Conservation (phyloP, 2,113 vertebrate species). For the Guaruba guarouba region DNA sequence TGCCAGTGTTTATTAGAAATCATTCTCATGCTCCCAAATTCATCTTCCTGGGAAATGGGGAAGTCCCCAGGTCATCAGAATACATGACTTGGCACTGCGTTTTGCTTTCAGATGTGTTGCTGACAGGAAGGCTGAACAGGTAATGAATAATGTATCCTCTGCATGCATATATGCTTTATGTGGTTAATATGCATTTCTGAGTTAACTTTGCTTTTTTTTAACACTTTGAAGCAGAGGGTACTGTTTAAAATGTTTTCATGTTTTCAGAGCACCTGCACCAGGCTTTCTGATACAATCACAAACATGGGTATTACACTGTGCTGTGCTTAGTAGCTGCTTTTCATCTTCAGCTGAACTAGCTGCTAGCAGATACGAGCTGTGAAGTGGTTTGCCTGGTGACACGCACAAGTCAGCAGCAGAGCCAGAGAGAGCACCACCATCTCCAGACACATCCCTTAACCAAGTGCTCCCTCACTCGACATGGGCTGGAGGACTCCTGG, state of each 20-base stretch:
- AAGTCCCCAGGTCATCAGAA: conserved; percentile 31
- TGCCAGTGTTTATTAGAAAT: conserved; percentile 40
- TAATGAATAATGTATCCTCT: not conserved
- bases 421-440: not conserved
- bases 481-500: not conserved
- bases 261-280: not conserved
- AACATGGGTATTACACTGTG: not conserved
- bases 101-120: conserved; percentile 23
- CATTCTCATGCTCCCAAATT: not conserved
- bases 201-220: not conserved
- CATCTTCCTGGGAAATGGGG: conserved; percentile 28
- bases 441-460: not conserved
- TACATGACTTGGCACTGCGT: conserved; percentile 2
- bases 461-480: fast-evolving
- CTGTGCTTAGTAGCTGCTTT: not conserved
- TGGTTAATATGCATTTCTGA: not conserved
- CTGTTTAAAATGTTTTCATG: not conserved
- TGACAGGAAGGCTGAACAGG: conserved; percentile 14
- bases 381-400: not conserved
- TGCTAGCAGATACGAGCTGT: not conserved
- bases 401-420: not conserved
- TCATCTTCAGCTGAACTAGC: not conserved
- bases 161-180: not conserved
- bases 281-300: not conserved
- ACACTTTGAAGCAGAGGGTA: not conserved